Conservation (phyloP, 1,140 invertebrate genomes). For the Thaumetopoea pityocampa region DNA sequence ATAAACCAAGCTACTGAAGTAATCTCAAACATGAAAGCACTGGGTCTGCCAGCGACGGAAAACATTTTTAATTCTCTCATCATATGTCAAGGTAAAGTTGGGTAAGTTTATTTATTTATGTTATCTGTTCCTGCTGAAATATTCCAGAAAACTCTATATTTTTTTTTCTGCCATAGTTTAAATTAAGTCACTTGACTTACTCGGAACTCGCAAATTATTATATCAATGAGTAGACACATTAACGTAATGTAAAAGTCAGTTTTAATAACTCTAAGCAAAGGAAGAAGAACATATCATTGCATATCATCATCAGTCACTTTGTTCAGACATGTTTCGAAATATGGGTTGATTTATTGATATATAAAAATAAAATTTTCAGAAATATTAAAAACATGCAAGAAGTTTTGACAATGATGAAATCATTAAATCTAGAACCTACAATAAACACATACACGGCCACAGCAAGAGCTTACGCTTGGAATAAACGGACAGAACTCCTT, state of each 20-base stretch:
- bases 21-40: slow-evolving; percentile 78
- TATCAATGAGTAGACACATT: no score
- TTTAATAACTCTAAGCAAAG: no score
- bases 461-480: slow-evolving; percentile 65
- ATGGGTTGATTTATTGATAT: neutral
- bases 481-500: slow-evolving; percentile 63
- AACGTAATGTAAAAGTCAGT: no score
- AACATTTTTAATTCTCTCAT: slow-evolving; percentile 78
- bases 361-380: slow-evolving; percentile 25
- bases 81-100: slow-evolving; percentile 75
- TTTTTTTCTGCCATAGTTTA: no score
- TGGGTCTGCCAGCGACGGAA: slow-evolving; percentile 75
- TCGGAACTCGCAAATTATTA: no score
- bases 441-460: slow-evolving; percentile 70
- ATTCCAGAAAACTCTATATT: no score
- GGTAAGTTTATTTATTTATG: slow-evolving; percentile 40
- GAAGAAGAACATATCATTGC: no score
- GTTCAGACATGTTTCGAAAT: neutral
- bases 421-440: slow-evolving; percentile 62
- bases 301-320: no score
- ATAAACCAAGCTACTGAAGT: slow-evolving; percentile 77
- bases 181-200: no score
- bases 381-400: slow-evolving; percentile 61
- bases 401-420: slow-evolving; percentile 74
- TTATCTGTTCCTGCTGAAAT: neutral